These are phyloP conservation scores for Stigmatopora nigra DNA, from an alignment of 2,113 vertebrate genomes.

Conservation along the genomic window DNA sequence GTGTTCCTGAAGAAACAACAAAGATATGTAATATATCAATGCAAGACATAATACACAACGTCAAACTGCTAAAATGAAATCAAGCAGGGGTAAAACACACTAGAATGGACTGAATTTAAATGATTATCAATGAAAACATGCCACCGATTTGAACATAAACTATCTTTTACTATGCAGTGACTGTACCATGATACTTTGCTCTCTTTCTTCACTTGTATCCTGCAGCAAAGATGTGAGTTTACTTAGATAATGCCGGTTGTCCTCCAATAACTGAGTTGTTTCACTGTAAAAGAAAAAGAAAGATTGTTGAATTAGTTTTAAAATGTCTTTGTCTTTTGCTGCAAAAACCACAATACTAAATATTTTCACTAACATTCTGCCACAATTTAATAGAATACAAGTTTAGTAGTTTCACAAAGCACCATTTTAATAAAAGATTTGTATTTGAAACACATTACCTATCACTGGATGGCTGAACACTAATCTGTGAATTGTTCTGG, in stretches of 20 bases:
- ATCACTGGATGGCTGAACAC: slow-evolving; percentile 66
- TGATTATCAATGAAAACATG: neutral
- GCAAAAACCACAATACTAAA: neutral
- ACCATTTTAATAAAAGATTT: neutral
- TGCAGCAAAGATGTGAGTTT: slow-evolving; percentile 83
- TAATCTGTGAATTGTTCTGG: slow-evolving; percentile 73
- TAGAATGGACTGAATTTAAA: neutral
- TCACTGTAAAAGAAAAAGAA: slow-evolving; percentile 66
- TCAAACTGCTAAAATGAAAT: neutral
- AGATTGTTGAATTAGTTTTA: neutral
- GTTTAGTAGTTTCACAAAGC: neutral
- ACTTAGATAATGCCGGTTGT: slow-evolving; percentile 82
- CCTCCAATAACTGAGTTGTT: slow-evolving; percentile 76
- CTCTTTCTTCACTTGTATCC: slow-evolving; percentile 75
- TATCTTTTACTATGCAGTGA: neutral
- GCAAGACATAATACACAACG: neutral
- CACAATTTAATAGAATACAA: neutral
- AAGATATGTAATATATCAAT: neutral
- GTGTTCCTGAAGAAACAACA: slow-evolving; percentile 69
- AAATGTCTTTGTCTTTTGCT: neutral
- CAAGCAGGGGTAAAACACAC: neutral
- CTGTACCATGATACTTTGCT: slow-evolving; percentile 75
- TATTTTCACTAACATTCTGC: neutral
- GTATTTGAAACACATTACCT: slow-evolving; percentile 58
- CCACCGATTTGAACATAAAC: neutral